Percentiles rank a stretch among this genome's conserved stretches.
Evolutionary conservation across 2,797 vertebrate genomes (phyloP).

Genomic region (Remorina albescens): DNA sequence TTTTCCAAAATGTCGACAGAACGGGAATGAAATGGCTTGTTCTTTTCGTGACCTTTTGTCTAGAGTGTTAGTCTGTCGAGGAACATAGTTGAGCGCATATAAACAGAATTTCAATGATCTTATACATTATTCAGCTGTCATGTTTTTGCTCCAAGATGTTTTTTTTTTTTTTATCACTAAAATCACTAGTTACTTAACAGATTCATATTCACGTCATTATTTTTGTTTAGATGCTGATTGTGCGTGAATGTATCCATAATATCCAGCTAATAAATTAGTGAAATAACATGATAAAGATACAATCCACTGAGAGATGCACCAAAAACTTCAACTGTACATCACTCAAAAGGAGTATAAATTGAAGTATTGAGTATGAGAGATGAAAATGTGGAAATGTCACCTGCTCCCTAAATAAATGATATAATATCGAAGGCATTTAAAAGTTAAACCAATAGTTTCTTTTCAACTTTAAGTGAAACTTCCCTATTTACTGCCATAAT

Average conservation of each 20-base stretch:
- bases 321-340: neutral
- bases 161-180: too few species aligned
- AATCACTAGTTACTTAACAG: neutral
- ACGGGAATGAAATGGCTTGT: neutral
- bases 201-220: neutral
- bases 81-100: neutral
- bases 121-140: too few species aligned
- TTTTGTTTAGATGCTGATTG: neutral
- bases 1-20: neutral
- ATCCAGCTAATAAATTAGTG: too few species aligned
- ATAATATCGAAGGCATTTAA: neutral
- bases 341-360: neutral
- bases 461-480: neutral
- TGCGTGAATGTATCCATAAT: neutral
- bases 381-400: neutral
- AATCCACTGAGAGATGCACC: neutral
- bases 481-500: neutral
- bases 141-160: too few species aligned
- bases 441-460: neutral
- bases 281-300: too few species aligned
- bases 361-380: neutral
- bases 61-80: neutral
- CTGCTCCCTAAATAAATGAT: neutral
- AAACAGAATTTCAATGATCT: neutral
- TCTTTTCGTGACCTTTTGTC: conserved; percentile 10